These are phyloP conservation scores for Sphenopsis melanotis DNA, from an alignment of 2,797 vertebrate genomes.

Conservation along the genomic window DNA sequence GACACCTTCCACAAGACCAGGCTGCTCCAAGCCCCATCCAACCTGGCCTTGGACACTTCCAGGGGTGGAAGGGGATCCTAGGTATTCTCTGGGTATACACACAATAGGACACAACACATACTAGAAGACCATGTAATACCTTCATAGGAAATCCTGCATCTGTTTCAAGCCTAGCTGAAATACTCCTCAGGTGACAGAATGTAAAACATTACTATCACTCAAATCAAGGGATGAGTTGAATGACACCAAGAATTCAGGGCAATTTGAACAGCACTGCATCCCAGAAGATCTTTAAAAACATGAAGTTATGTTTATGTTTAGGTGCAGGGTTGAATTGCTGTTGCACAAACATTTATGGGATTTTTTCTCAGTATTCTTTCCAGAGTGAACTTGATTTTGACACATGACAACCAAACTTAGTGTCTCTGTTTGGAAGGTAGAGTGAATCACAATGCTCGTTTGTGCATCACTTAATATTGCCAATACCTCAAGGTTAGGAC, in stretches of 20 bases:
- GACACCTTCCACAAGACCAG: neutral
- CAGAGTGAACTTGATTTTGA: neutral
- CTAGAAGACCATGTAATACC: neutral
- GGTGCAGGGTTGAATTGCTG: neutral
- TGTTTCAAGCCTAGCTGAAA: neutral
- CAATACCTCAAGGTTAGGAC: neutral
- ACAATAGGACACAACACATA: neutral
- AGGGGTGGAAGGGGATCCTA: neutral
- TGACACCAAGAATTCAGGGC: neutral
- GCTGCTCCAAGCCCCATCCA: neutral
- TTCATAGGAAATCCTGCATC: neutral
- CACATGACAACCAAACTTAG: neutral
- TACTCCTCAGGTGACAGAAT: neutral
- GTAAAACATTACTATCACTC: neutral
- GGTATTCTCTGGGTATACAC: neutral
- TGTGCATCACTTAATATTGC: neutral
- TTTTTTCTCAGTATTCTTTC: neutral
- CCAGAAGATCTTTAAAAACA: neutral
- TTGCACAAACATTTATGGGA: fast-evolving
- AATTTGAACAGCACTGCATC: neutral
- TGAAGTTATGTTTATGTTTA: neutral
- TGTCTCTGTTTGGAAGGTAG: neutral
- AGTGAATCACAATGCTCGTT: neutral
- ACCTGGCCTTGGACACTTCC: neutral
- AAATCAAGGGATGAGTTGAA: neutral